Evolutionary conservation across 1,140 invertebrate genomes (phyloP), one percentile per base, ranked within the genome.

Genomic region (Neodiprion virginianus): DNA sequence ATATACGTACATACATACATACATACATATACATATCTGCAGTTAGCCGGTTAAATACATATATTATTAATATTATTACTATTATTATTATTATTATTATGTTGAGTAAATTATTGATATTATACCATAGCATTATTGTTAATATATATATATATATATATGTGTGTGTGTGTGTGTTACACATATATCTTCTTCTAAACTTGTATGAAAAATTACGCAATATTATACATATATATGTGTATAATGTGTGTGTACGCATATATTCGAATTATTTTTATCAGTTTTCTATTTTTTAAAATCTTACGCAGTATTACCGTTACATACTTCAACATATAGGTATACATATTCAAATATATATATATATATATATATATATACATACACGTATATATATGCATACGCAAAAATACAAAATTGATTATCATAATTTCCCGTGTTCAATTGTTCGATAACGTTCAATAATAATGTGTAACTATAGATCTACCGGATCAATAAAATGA

Each of bases 161-260:
- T 61, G 65, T 53, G 5, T 61, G 10, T 68, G 7, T 49, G 47
- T 49, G 48, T 48, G 66, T 74, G 17, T 71, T 71, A 69, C 70
- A 40, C 67, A 69, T 68, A 67, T 17, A 23, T 74, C 49, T 67
- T 72, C 47, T 74, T 48, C 67, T n/a, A 49, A 76, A 72, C 74
- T 82, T 75, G 81, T 83, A 81, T 83, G 81, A 83, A 83, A 83
- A 83, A 81, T 81, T 83, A 83, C 76, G 78, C 75, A 74, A 72
- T 79, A 77, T 76, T 77, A 80, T 77, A 70, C 74, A 76, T 74
- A 74, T 47, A 74, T 40, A 69, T 75, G 1, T 50, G 61, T 68
- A 47, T 70, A 69, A 69, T 75, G 1, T 40, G 61, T 68, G 40
- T 70, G 65, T 75, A 71, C 72, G 68, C 67, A 72, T 72, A 76